Percentiles rank a stretch among this genome's conserved stretches.
phyloP scores from a whole-genome alignment of 1,140 invertebrate species.

The Drosophila melanogaster region DNA sequence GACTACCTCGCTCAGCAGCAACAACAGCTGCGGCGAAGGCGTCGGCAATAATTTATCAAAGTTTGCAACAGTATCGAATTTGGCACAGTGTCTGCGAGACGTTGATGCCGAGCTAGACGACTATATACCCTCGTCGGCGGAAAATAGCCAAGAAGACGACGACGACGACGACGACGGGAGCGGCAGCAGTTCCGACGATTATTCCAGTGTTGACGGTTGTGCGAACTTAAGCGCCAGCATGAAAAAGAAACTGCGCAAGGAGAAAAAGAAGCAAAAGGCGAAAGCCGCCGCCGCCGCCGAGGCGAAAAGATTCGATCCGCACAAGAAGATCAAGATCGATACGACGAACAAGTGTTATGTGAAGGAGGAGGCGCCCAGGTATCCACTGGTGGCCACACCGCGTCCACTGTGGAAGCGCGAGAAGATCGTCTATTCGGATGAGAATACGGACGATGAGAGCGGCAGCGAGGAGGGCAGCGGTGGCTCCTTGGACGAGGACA shows the following conservation, averaged over 20 bases:
- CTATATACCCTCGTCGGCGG: constrained; percentile 81
- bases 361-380: constrained; percentile 86
- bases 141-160: constrained; percentile 50
- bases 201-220: constrained; percentile 71
- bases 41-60: constrained; percentile 84
- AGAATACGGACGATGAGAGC: constrained; percentile 78
- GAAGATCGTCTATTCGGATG: constrained; percentile 79
- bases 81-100: constrained; percentile 84
- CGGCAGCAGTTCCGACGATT: constrained; percentile 64
- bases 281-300: constrained; percentile 51
- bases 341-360: constrained; percentile 83
- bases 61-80: constrained; percentile 85
- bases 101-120: constrained; percentile 84
- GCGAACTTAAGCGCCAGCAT: constrained; percentile 72
- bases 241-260: constrained; percentile 82
- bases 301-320: constrained; percentile 74
- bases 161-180: constrained; percentile 34
- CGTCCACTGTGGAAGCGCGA: constrained; percentile 86
- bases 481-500: constrained; percentile 60
- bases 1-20: constrained; percentile 15
- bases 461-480: constrained; percentile 63
- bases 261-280: constrained; percentile 75
- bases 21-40: constrained; percentile 72
- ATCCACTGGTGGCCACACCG: constrained; percentile 86
- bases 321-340: constrained; percentile 84